Conservation (phyloP, 1,140 invertebrate genomes). For the Drosophila micromelanica region DNA sequence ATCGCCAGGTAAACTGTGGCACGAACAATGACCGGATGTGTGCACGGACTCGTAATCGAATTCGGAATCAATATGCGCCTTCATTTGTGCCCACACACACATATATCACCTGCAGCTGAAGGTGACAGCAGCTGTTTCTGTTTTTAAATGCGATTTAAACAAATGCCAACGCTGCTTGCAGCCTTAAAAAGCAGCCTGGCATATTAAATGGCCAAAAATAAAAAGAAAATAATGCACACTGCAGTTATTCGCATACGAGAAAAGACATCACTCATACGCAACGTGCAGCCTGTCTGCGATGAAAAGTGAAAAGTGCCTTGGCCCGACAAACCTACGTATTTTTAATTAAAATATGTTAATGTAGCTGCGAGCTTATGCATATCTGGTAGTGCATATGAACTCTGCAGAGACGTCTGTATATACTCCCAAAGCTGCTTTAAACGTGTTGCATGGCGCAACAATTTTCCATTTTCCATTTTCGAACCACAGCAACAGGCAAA, state of each 20-base stretch:
- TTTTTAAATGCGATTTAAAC: conserved; percentile 57
- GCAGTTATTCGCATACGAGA: background rate
- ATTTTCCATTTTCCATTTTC: conserved; percentile 7
- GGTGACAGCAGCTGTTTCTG: conserved; percentile 19
- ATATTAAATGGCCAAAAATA: conserved; percentile 47
- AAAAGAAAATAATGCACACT: background rate
- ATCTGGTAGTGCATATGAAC: background rate
- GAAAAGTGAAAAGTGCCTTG: conserved; percentile 15
- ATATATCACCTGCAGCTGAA: conserved; percentile 7
- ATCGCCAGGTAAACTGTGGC: conserved; percentile 26
- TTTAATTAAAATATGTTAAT: conserved; percentile 82
- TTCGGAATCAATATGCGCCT: conserved; percentile 22
- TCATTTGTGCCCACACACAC: conserved; percentile 10
- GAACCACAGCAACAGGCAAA: too few species aligned
- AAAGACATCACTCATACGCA: conserved; percentile 72
- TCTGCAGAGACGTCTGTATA: conserved; percentile 1
- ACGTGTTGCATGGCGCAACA: conserved; percentile 18
- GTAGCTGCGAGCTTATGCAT: conserved; percentile 13
- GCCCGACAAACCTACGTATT: conserved; percentile 37
- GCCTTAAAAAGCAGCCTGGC: conserved; percentile 59
- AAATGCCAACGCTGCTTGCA: conserved; percentile 18
- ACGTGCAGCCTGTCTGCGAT: conserved; percentile 44
- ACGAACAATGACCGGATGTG: conserved; percentile 68
- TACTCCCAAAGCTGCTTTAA: conserved; percentile 36
- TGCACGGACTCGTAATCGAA: conserved; percentile 35